These are phyloP conservation scores for Bombus polaris DNA, from an alignment of 1,140 invertebrate genomes.

Conservation along the genomic window DNA sequence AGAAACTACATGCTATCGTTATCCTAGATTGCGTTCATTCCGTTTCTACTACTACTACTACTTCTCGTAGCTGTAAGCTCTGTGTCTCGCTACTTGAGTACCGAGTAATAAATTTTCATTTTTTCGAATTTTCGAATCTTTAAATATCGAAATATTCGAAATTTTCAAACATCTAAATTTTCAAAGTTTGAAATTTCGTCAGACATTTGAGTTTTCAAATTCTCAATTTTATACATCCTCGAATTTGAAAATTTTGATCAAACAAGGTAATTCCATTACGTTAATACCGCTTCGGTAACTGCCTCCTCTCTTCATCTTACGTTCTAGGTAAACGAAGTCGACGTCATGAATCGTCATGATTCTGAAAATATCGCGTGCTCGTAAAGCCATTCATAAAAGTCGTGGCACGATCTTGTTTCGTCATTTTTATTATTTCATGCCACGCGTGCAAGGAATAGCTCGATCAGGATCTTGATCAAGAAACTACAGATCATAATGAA, in stretches of 20 bases:
- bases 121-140: neutral
- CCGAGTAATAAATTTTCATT: neutral
- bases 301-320: neutral
- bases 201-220: neutral
- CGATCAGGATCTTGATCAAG: neutral
- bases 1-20: slow-evolving; percentile 24
- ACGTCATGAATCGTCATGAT: neutral
- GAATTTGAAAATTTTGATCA: too few relatives aligned
- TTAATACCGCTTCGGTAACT: too few relatives aligned
- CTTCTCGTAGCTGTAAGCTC: too few relatives aligned
- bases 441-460: neutral
- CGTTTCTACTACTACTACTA: too few relatives aligned
- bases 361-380: neutral
- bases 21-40: slow-evolving; percentile 34
- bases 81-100: too few relatives aligned
- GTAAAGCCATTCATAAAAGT: neutral
- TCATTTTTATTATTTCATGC: neutral
- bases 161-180: neutral
- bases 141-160: neutral
- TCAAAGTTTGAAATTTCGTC: neutral
- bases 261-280: too few relatives aligned
- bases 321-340: neutral
- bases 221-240: neutral
- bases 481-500: neutral
- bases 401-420: neutral